Percentiles rank a stretch among this genome's conserved stretches.
phyloP scores from a whole-genome alignment of 2,113 vertebrate species.

The Odocoileus hemionus region DNA sequence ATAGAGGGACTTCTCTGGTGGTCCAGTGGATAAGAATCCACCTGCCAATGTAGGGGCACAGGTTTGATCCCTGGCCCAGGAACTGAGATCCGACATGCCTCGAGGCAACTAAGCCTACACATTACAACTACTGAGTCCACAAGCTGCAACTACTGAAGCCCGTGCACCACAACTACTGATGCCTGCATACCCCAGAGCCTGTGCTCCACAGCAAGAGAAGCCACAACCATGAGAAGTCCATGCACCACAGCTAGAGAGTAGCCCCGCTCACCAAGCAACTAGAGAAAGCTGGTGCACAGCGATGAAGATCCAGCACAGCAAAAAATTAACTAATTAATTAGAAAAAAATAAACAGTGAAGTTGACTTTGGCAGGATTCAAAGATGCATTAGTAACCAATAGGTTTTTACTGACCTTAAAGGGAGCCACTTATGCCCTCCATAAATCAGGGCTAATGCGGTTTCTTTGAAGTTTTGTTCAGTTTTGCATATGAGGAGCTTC shows the following conservation, averaged over 20 bases:
- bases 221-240: not conserved
- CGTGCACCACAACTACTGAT: not conserved
- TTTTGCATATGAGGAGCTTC: constrained; percentile 12
- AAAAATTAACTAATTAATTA: not conserved
- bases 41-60: not conserved
- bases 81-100: not conserved
- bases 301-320: not conserved
- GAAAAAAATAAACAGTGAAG: constrained; percentile 4
- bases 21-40: not conserved
- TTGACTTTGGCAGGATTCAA: not conserved
- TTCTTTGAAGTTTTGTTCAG: constrained; percentile 54
- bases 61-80: not conserved
- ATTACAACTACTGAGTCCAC: not conserved
- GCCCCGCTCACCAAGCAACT: not conserved
- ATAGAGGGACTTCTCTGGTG: not conserved
- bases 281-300: not conserved
- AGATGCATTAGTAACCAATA: not conserved
- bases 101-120: not conserved
- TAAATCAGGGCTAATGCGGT: not conserved
- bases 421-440: not conserved
- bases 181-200: not conserved
- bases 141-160: not conserved
- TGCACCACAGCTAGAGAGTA: not conserved
- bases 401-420: constrained; percentile 28
- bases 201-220: not conserved